Evolutionary conservation across 92 coral and sea anemone species (phyloP).

Genomic region (Parazoanthus swiftii): DNA sequence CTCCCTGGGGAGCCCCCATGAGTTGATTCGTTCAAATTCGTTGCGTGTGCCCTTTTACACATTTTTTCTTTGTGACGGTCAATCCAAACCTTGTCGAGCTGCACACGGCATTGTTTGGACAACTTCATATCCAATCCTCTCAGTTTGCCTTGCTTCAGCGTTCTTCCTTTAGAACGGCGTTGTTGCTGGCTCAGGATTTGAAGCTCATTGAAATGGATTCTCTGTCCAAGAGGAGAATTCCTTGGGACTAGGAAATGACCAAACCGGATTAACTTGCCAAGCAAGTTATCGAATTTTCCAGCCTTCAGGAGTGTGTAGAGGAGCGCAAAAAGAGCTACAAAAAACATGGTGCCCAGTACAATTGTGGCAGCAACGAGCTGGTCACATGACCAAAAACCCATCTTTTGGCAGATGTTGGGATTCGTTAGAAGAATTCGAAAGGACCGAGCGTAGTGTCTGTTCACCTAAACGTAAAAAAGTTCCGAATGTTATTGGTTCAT

Average conservation of each 20-base stretch:
- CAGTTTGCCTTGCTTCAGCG: not conserved
- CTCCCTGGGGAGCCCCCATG: not conserved
- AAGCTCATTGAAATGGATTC: not conserved
- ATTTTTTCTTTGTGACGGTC: not conserved
- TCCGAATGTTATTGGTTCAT: too few relatives aligned
- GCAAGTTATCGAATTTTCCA: not conserved
- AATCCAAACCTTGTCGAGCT: not conserved
- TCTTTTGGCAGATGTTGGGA: not conserved
- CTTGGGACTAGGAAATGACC: conserved; percentile 5
- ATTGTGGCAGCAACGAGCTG: not conserved
- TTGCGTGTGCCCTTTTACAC: not conserved
- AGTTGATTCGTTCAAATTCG: not conserved
- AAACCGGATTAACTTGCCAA: not conserved
- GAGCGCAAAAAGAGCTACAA: not conserved
- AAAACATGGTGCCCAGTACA: conserved; percentile 16
- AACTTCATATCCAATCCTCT: not conserved
- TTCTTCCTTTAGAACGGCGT: conserved; percentile 12
- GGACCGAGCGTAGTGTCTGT: too few relatives aligned
- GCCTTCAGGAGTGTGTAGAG: not conserved
- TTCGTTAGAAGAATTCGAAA: not conserved
- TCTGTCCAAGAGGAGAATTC: conserved; percentile 4
- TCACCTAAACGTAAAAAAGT: too few relatives aligned
- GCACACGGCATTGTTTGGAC: not conserved
- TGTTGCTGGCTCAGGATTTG: not conserved
- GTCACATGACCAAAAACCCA: conserved; percentile 1